Evolutionary conservation across 2,888 invertebrate species (phyloP), one percentile per base, ranked within the genome.

Genomic region (Eupsilia transversa): DNA sequence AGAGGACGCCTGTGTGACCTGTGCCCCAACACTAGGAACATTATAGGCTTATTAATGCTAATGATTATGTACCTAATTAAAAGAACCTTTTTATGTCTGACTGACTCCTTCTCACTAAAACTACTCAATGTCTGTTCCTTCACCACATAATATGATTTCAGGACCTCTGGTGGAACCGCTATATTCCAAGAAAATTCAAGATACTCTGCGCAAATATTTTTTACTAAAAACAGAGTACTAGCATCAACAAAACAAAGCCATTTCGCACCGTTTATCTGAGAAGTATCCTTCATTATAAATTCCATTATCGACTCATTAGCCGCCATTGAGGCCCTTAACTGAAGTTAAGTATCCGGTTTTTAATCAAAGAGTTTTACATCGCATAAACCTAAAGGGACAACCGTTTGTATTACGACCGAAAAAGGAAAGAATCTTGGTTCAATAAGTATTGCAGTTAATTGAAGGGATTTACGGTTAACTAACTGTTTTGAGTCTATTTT

Each of bases 221-320:
- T 7, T 7, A 38, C 6, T 23, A 38, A 67, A 27, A 10, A 38
- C 17, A 23, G 20, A 63, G 27, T 23, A n/a, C 33, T 54, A 56
- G 20, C 23, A 56, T 38, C 4, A n/a, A 46, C n/a, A 61, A 66
- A 59, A 49, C 14, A 59, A 66, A n/a, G 3, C 12, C 35, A 17
- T 33, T 63, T 80, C 33, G 27, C 83, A 75, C 77, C 61, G 54
- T 84, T 85, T 87, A 74, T 79, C 30, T 60, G 54, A 46, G 57
- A 80, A 72, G 52, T 56, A 35, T n/a, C 46, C 57, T 69, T 71
- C 79, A 86, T 89, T 87, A 82, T 84, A 84, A 81, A 88, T 74
- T 85, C 85, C 79, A 86, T 87, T 89, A 87, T 80, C 77, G 63
- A 71, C 71, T 75, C 77, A 87, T 86, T 87, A 83, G 74, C 57